Evolutionary conservation across 2,113 vertebrate species (phyloP), one percentile per base, ranked within the genome.

Genomic region (Heteronetta atricapilla): DNA sequence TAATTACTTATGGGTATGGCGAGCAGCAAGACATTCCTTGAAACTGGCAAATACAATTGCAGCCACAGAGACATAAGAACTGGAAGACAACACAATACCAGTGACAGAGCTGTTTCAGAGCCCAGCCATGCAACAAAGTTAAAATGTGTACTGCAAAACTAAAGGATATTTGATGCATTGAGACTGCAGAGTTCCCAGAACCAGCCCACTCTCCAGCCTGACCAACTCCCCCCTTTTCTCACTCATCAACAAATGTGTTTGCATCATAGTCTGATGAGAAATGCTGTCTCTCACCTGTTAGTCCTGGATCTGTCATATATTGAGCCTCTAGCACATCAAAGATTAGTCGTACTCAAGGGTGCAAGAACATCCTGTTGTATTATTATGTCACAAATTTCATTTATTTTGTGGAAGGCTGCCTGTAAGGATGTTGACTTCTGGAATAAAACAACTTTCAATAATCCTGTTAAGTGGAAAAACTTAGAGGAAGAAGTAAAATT

Each of bases 91-190:
- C 40, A 23, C 56, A 33, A 42, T 5, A 33, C 21, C 1, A 0
- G 67, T 44, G n/a, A 48, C 34, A 77, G 13, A 50, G 77, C 13
- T 8, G 3, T 46, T 58, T 69, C 59, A 55, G 53, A 72, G 42
- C 40, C 26, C 33, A 86, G 75, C 26, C 72, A 66, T 1, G 0
- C 31, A 8, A n/a, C 0, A 10, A 3, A 55, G 21, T 50, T 59
- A 78, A 26, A 60, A 60, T 2, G 1, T 1, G 5, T 14, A 36
- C 0, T 28, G 66, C 23, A 29, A 40, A 3, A 34, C 8, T 20
- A 46, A 19, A 29, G 10, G 34, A 60, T 21, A 11, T 28, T 1
- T 14, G 20, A 25, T 29, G 74, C 3, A 26, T 56, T 8, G 46
- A 28, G 69, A 53, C 34, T 22, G 31, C 38, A 62, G 33, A 0